Evolutionary conservation across 2,888 invertebrate genomes (phyloP).

Genomic region (Platycnemis pennipes): DNA sequence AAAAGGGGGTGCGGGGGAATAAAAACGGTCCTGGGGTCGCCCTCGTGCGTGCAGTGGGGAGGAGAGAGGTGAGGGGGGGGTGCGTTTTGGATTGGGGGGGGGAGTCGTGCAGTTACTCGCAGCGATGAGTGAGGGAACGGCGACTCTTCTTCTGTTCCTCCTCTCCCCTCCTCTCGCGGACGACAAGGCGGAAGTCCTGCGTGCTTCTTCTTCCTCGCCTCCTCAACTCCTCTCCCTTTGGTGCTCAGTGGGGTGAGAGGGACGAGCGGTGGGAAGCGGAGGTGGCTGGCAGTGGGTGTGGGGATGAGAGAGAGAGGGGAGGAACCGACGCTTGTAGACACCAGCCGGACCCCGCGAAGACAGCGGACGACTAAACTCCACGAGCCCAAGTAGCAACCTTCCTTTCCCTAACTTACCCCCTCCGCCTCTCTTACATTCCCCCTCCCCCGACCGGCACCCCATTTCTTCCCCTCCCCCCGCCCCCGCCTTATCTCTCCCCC

Average conservation of each 20-base stretch:
- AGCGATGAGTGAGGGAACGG: background rate
- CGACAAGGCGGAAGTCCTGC: background rate
- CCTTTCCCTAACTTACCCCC: slow-evolving; percentile 46
- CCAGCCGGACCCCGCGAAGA: slow-evolving; percentile 66
- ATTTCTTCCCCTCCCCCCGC: background rate
- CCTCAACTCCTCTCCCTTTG: too few relatives aligned
- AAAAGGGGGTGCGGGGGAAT: background rate
- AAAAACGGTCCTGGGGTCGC: background rate
- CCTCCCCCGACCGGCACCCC: background rate
- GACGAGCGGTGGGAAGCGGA: background rate
- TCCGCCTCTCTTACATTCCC: background rate
- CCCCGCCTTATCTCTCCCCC: background rate
- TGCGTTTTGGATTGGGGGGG: background rate
- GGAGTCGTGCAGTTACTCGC: background rate
- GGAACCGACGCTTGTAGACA: slow-evolving; percentile 8
- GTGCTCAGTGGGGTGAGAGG: too few relatives aligned
- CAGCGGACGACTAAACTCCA: slow-evolving; percentile 63
- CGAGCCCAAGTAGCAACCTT: slow-evolving; percentile 61
- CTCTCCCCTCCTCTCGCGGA: background rate
- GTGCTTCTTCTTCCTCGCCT: background rate
- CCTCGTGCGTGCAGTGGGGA: background rate
- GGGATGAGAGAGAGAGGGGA: background rate
- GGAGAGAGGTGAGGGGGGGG: background rate
- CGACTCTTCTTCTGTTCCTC: background rate
- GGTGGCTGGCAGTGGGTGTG: background rate